Conservation (phyloP, 2,797 vertebrate genomes). For the Acanthurus lineatus region DNA sequence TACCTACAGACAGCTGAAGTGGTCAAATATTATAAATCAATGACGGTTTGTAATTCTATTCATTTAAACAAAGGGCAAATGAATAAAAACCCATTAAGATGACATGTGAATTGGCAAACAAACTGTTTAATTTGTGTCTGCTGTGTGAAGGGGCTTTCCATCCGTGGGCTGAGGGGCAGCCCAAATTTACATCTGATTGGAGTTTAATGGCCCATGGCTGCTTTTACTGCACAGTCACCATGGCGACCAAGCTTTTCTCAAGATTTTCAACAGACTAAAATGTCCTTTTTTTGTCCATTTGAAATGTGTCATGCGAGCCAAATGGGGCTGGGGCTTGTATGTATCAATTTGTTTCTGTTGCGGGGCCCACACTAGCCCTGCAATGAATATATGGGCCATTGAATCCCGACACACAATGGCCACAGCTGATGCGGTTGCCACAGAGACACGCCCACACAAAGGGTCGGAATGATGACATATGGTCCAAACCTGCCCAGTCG, state of each 20-base stretch:
- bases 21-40: constrained; percentile 92
- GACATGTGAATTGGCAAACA: constrained; percentile 95
- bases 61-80: constrained; percentile 90
- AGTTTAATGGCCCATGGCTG: constrained; percentile 92
- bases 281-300: constrained; percentile 91
- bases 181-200: constrained; percentile 95
- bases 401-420: constrained; percentile 88
- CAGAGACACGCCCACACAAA: constrained; percentile 89
- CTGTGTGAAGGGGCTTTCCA: constrained; percentile 81
- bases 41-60: constrained; percentile 89
- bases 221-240: constrained; percentile 87
- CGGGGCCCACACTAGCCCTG: constrained; percentile 81
- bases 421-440: constrained; percentile 91
- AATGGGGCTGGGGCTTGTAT: constrained; percentile 88
- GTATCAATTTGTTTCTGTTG: constrained; percentile 99
- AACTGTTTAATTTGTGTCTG: constrained; percentile 93
- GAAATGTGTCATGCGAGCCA: constrained; percentile 90
- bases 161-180: constrained; percentile 81
- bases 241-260: constrained; percentile 92
- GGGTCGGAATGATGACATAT: constrained; percentile 94
- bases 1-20: constrained; percentile 83
- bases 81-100: constrained; percentile 94
- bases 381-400: constrained; percentile 95
- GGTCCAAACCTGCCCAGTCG: constrained; percentile 89
- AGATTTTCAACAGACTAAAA: constrained; percentile 93